Evolutionary conservation across 2,113 vertebrate species (phyloP), one percentile per base, ranked within the genome.

Genomic region (Desmodus rotundus): DNA sequence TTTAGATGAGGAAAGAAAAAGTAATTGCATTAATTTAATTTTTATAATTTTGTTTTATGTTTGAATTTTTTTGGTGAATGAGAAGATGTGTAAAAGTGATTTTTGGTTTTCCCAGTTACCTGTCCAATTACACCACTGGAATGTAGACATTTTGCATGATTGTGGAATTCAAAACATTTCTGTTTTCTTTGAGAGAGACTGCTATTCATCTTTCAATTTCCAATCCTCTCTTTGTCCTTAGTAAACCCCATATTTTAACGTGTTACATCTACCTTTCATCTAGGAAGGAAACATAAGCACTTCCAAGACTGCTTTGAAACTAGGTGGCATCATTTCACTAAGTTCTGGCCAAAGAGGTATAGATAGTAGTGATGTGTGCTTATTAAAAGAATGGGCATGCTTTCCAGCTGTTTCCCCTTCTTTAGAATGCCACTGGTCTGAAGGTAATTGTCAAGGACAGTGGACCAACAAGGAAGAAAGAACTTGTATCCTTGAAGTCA

Each of bases 1-100:
- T 78, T 73, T 94, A n/a, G 33, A 70, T 45, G 61, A 12, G 22
- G 87, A 94, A 77, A 87, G 36, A 89, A 89, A 78, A 94, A 87
- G 43, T 67, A 73, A 87, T 73, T 91, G 8, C 31, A 77, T 72
- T 50, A 87, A 76, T 52, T 85, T 50, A 45, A 76, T 89, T 84
- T 5, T 68, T 90, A 80, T 52, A 83, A 81, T 65, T 92, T 78
- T 47, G 16, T 80, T 74, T 86, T 89, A 19, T 20, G 16, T 74
- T 94, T 77, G 5, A 77, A 72, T 20, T 41, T 16, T 81, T 72
- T 22, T 54, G 43, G 20, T 72, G 12, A 56, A 54, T 78, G 31
- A 91, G 50, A 65, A 65, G 26, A 17, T 94, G 13, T 52, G 12
- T 93, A 82, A 78, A 85, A 68, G 33, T 86, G 16, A 73, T 52